A percentile compares a stretch with the other conserved stretches of the same genome.
Evolutionary conservation across 2,113 vertebrate species (phyloP).

Genomic region (Macrotis lagotis): DNA sequence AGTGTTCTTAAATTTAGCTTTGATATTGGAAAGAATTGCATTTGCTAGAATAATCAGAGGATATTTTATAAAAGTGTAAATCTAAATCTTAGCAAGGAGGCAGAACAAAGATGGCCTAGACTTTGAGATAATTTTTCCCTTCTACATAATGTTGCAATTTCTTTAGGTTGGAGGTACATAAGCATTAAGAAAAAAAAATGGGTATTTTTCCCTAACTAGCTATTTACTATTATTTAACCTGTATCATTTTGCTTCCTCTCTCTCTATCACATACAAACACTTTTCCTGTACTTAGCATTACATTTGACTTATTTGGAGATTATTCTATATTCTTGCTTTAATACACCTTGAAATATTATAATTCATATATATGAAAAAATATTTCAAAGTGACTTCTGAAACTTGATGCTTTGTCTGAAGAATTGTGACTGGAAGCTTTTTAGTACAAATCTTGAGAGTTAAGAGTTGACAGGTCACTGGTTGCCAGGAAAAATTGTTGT

Average conservation of each 20-base stretch:
- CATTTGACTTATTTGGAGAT: background rate
- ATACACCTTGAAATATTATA: background rate
- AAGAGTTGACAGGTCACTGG: background rate
- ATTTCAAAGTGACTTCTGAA: conserved; percentile 24
- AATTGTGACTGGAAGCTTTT: background rate
- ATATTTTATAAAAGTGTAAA: background rate
- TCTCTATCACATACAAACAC: background rate
- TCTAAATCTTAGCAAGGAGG: background rate
- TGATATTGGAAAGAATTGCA: background rate
- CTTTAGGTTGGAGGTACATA: background rate
- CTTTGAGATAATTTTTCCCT: background rate
- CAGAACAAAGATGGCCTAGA: background rate
- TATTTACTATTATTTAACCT: background rate
- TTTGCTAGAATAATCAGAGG: background rate
- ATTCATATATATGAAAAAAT: background rate
- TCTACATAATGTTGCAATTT: background rate
- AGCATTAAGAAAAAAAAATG: background rate
- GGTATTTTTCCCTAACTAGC: background rate
- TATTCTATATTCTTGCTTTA: background rate
- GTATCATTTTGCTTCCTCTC: background rate
- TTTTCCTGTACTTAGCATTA: background rate
- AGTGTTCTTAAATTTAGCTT: background rate
- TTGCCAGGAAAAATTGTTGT: conserved; percentile 10
- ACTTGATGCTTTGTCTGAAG: background rate
- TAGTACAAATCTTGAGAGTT: conserved; percentile 1